Base-by-base conservation (phyloP, 30 jellyfish, hydroid and myxozoan genomes). In the Chrysaora quinquecirrha region DNA sequence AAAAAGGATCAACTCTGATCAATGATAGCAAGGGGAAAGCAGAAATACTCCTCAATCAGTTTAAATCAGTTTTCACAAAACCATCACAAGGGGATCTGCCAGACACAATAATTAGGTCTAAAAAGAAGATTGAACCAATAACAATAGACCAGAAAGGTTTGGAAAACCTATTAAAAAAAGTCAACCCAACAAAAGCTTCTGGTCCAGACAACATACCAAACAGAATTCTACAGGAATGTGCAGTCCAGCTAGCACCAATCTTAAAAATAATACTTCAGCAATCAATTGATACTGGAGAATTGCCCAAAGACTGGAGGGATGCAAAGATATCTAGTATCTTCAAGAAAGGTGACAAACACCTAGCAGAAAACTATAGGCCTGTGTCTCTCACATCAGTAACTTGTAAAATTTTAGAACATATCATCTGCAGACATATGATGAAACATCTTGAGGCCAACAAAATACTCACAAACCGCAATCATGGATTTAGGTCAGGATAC, bases 161-260 rank as follows among this genome's bases (percentile, higher is more conserved):
- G 25, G 79, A 60, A 34, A 49, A 76, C 82, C 82, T 78, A 18
- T 34, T 78, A 62, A 64, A 64, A 1, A 63, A 47, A 43, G 4
- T 78, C 69, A 34, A 76, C 74, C 88, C 88, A 76, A 30, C 68
- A 52, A 52, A 52, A 25, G 68, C 68, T 25, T 52, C 27, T 52
- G 68, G 68, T 52, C 68, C 68, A 63, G 89, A 78, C 75, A 64
- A 78, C 82, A 78, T 38, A 62, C 89, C 89, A 6, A 78, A 73
- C 43, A 12, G 68, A 20, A 25, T 52, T 4, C 25, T 52, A 52
- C 6, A 38, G 14, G 54, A 38, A 38, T 6, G 6, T 3, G 54
- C 54, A 6, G 14, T 38, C 11, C 11, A 38, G 14, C 6, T 38
- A 3, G 54, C 54, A 6, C 54, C 54, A 3, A 38, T 38, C 14